phyloP scores from a whole-genome alignment of 2,888 invertebrate species.

The Drosophila meridionalis region DNA sequence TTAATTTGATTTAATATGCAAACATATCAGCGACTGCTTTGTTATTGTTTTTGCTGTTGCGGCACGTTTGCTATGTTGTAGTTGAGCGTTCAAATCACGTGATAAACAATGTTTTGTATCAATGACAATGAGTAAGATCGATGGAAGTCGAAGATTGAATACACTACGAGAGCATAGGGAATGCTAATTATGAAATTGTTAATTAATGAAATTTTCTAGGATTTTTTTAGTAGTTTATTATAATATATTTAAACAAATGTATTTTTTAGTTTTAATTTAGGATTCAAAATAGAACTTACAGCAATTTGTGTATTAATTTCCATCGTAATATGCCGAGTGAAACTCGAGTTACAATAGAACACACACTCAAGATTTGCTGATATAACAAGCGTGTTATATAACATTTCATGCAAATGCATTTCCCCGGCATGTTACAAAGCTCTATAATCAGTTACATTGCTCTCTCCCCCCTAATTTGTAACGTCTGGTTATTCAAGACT shows the following conservation, averaged over 20 bases:
- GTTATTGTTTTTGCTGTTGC: constrained; percentile 22
- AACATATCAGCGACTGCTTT: background rate
- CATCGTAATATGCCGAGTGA: background rate
- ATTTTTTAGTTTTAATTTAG: background rate
- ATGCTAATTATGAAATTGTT: too few relatives aligned
- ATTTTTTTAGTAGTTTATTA: too few relatives aligned
- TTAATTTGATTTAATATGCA: constrained; percentile 23
- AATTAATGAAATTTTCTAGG: too few relatives aligned
- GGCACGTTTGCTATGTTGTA: constrained; percentile 41
- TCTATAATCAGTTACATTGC: constrained; percentile 9
- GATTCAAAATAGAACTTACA: background rate
- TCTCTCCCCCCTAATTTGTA: background rate
- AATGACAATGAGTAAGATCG: background rate
- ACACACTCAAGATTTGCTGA: background rate
- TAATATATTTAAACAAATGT: too few relatives aligned
- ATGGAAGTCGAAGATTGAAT: constrained; percentile 7
- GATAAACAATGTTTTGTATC: constrained; percentile 32
- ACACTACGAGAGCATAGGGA: constrained; percentile 11
- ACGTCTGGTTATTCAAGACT: constrained; percentile 23
- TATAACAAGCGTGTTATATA: constrained; percentile 13
- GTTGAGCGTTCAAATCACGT: constrained; percentile 45
- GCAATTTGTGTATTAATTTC: background rate
- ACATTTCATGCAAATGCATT: background rate
- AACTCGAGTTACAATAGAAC: constrained; percentile 4
- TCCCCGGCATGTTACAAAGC: constrained; percentile 4